phyloP scores from a whole-genome alignment of 2,888 invertebrate genomes.

The Mesoligia furuncula region DNA sequence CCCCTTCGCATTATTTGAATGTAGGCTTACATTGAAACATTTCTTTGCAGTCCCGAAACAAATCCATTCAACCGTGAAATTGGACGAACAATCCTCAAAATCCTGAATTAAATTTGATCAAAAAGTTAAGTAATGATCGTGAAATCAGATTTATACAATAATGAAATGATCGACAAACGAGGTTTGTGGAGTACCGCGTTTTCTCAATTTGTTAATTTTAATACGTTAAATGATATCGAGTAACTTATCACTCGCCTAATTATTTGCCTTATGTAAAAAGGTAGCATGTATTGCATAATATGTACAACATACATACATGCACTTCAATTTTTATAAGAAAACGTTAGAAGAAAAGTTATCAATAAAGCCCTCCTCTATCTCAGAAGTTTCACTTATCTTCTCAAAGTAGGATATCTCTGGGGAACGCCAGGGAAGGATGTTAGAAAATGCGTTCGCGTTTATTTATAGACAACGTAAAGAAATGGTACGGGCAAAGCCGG shows the following conservation, averaged over 20 bases:
- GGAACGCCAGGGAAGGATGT: conserved; percentile 48
- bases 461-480: conserved; percentile 59
- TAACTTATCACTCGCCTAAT: neutral
- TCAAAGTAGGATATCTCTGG: conserved; percentile 51
- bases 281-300: neutral
- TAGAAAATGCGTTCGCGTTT: conserved; percentile 52
- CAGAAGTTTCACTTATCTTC: conserved; percentile 58
- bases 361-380: conserved; percentile 50
- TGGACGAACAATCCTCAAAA: conserved; percentile 85
- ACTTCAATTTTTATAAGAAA: neutral
- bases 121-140: conserved; percentile 85
- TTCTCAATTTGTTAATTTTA: conserved; percentile 38
- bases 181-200: conserved; percentile 34
- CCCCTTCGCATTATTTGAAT: conserved; percentile 84
- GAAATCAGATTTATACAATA: conserved; percentile 75
- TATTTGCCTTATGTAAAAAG: neutral
- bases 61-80: conserved; percentile 86
- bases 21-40: conserved; percentile 86
- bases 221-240: conserved; percentile 11
- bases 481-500: conserved; percentile 41
- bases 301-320: neutral
- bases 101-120: conserved; percentile 85
- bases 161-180: conserved; percentile 51
- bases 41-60: conserved; percentile 86
- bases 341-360: conserved; percentile 45